Percentiles rank a stretch among this genome's conserved stretches.
phyloP scores from a whole-genome alignment of 2,113 vertebrate genomes.

The Hypanus sabinus region DNA sequence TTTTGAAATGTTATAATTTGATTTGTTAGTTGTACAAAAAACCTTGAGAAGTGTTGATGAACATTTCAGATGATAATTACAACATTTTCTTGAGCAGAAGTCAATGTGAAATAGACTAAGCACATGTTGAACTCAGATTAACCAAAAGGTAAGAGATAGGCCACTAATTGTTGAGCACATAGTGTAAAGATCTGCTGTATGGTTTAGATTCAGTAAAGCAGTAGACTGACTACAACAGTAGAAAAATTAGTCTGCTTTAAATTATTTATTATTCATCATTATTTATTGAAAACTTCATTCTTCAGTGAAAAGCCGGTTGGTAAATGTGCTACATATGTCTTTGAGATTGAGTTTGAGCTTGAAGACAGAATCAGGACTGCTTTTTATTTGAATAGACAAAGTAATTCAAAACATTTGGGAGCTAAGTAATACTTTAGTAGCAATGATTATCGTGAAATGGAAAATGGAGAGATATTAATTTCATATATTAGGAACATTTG shows the following conservation, averaged over 20 bases:
- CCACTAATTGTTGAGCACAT: neutral
- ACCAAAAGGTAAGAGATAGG: neutral
- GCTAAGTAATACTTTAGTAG: neutral
- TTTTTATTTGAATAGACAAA: neutral
- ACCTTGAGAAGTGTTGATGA: neutral
- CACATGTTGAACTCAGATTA: neutral
- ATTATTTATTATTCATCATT: constrained; percentile 27
- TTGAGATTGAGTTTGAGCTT: neutral
- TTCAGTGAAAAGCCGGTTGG: neutral
- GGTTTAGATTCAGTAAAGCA: neutral
- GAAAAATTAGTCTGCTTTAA: constrained; percentile 3
- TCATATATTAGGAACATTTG: neutral
- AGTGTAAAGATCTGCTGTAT: neutral
- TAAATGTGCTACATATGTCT: neutral
- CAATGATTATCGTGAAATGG: neutral
- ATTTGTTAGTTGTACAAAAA: neutral
- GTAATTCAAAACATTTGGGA: neutral
- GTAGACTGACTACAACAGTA: neutral
- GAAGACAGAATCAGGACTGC: neutral
- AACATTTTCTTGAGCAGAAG: neutral
- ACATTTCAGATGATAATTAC: neutral
- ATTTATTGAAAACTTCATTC: constrained; percentile 30
- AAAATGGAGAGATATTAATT: neutral
- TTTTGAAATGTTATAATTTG: neutral
- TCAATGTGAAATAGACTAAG: neutral